These are phyloP conservation scores for Acrobasis suavella DNA, from an alignment of 2,888 invertebrate species.

Conservation along the genomic window DNA sequence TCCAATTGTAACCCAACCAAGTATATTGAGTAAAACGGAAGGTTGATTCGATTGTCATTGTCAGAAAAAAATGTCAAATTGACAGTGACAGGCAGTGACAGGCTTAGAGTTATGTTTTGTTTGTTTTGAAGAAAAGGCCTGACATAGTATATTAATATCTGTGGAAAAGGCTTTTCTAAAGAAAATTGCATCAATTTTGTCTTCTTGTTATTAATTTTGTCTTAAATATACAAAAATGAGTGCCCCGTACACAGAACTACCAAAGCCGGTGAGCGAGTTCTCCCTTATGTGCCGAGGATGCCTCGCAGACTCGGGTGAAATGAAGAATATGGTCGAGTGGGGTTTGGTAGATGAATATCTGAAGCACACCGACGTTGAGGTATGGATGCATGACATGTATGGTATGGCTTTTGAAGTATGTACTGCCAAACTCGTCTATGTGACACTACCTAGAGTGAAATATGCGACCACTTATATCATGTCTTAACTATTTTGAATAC, in stretches of 20 bases:
- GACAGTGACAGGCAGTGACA: too few species aligned
- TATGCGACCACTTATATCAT: too few species aligned
- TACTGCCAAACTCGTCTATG: too few species aligned
- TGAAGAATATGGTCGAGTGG: constrained; percentile 72
- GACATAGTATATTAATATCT: too few species aligned
- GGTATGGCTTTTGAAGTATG: too few species aligned
- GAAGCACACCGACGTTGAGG: constrained; percentile 56
- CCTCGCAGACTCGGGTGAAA: constrained; percentile 56
- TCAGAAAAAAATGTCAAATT: too few species aligned
- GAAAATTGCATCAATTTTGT: neutral
- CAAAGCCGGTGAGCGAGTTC: constrained; percentile 41
- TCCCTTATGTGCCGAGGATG: constrained; percentile 64
- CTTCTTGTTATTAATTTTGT: constrained; percentile 5
- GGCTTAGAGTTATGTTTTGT: neutral
- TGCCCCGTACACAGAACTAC: constrained; percentile 43
- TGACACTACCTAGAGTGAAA: too few species aligned
- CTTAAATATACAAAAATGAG: constrained; percentile 39
- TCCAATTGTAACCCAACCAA: too few species aligned
- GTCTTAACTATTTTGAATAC: too few species aligned
- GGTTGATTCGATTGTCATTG: too few species aligned
- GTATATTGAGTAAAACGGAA: too few species aligned
- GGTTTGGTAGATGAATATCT: constrained; percentile 57
- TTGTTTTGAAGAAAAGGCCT: neutral
- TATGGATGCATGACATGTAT: constrained; percentile 27
- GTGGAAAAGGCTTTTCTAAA: too few species aligned